A percentile compares a stretch with the other conserved stretches of the same genome.
phyloP scores from a whole-genome alignment of 2,888 invertebrate species.

The Poecilus cupreus region DNA sequence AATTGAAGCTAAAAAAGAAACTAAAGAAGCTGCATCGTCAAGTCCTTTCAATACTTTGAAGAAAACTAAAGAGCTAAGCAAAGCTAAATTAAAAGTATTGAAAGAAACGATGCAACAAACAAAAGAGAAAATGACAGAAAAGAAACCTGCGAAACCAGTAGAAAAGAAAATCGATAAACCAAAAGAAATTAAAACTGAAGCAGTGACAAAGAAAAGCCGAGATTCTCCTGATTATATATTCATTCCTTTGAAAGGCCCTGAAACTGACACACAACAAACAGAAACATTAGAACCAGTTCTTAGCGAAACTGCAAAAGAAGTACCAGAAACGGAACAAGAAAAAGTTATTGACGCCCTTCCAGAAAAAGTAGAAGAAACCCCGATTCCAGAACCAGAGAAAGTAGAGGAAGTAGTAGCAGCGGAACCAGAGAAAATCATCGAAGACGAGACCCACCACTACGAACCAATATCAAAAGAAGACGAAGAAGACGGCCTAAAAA shows the following conservation, averaged over 20 bases:
- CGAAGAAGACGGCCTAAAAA: constrained; percentile 54
- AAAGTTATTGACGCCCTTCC: no score
- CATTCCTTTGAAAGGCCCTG: constrained; percentile 20
- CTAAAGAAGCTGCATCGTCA: background rate
- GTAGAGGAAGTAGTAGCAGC: background rate
- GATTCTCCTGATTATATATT: constrained; percentile 28
- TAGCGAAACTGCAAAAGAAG: constrained; percentile 56
- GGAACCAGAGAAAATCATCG: background rate
- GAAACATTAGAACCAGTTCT: constrained; percentile 34
- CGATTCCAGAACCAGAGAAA: background rate
- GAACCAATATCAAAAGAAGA: constrained; percentile 56
- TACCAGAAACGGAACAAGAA: constrained; percentile 41
- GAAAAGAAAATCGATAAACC: constrained; percentile 19
- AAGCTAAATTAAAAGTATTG: constrained; percentile 40
- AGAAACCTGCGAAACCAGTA: constrained; percentile 62
- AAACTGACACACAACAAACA: background rate
- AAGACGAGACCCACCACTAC: constrained; percentile 35
- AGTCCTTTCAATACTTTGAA: constrained; percentile 42
- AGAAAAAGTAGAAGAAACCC: constrained; percentile 61
- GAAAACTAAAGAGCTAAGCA: constrained; percentile 50
- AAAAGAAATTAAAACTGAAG: constrained; percentile 20
- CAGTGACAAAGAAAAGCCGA: background rate
- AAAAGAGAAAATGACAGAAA: constrained; percentile 60
- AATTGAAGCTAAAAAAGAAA: constrained; percentile 1
- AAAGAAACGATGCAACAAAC: constrained; percentile 44